These are phyloP conservation scores for Apostichopus leukothele DNA, from an alignment of 53 echinoderm and acorn worm genomes.

Conservation along the genomic window DNA sequence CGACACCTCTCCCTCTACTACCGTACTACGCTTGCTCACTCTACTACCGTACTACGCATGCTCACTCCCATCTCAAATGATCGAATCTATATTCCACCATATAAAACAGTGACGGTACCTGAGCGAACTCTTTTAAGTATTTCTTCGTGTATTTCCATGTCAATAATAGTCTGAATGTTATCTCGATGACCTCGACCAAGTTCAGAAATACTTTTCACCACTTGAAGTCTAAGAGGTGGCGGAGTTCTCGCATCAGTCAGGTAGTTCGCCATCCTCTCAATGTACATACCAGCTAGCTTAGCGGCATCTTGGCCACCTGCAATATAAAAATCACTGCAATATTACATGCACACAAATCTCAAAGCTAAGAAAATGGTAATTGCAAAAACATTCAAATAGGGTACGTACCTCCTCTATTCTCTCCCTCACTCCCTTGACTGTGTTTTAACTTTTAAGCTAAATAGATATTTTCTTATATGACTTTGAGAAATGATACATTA, in stretches of 20 bases:
- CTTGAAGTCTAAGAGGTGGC: slow-evolving; percentile 61
- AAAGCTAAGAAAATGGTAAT: too few relatives aligned
- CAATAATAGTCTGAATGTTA: slow-evolving; percentile 41
- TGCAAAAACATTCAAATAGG: too few relatives aligned
- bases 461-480: too few relatives aligned
- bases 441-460: too few relatives aligned
- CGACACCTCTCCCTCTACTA: too few relatives aligned
- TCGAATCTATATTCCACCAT: background rate
- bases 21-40: too few relatives aligned
- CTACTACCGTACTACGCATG: too few relatives aligned
- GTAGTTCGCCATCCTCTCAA: slow-evolving; percentile 53
- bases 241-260: slow-evolving; percentile 44
- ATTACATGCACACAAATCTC: too few relatives aligned
- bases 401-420: too few relatives aligned
- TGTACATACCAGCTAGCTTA: slow-evolving; percentile 65
- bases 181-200: slow-evolving; percentile 80
- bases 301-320: slow-evolving; percentile 80
- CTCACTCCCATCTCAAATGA: too few relatives aligned
- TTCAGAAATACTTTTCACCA: slow-evolving; percentile 70
- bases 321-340: background rate
- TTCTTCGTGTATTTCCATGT: background rate
- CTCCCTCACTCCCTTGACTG: too few relatives aligned
- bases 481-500: too few relatives aligned
- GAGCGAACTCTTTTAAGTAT: background rate
- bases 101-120: background rate